Evolutionary conservation across 2,797 vertebrate species (phyloP), one percentile per base, ranked within the genome.

Genomic region (Nannoperca australis): DNA sequence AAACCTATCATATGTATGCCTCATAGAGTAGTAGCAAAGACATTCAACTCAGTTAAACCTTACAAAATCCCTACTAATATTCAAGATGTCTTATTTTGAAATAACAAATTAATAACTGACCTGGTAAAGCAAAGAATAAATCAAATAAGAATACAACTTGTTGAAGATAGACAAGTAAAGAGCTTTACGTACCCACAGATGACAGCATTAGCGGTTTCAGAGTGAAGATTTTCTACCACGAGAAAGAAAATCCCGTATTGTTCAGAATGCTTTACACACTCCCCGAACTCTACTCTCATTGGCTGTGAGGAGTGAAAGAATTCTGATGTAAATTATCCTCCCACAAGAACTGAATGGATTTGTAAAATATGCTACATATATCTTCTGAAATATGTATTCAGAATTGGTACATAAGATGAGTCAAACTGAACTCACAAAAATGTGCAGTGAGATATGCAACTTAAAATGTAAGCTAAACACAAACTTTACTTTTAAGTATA

Each of bases 141-240:
- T 17, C 2, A 64, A 47, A 38, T 3, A 38, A 55, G 7, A 44
- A n/a, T 14, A 10, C n/a, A 44, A 3, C 22, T 30, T 72, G 11
- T 27, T 7, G 13, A 10, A 34, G 4, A n/a, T 62, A 61, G 24
- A 27, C 8, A 61, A 63, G 1, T 24, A 53, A 24, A 54, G 24
- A 32, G 15, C 4, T 67, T 53, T 4, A 27, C 75, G 85, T 85
- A 92, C 91, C 82, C 76, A 30, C 34, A 76, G 79, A 24, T 45
- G 50, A 74, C 49, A 40, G 68, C 62, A 51, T 63, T 12, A 40
- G 58, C 3, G 13, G 70, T 24, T 22, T 13, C 10, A 0, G 10
- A 10, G 0, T 73, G 38, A 71, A 50, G 51, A 10, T 2, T 47
- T 18, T 59, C 32, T 32, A 11, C 49, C 20, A 17, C 18, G 24